Evolutionary conservation across 2,888 invertebrate species (phyloP).

Genomic region (Drosophila putrida): DNA sequence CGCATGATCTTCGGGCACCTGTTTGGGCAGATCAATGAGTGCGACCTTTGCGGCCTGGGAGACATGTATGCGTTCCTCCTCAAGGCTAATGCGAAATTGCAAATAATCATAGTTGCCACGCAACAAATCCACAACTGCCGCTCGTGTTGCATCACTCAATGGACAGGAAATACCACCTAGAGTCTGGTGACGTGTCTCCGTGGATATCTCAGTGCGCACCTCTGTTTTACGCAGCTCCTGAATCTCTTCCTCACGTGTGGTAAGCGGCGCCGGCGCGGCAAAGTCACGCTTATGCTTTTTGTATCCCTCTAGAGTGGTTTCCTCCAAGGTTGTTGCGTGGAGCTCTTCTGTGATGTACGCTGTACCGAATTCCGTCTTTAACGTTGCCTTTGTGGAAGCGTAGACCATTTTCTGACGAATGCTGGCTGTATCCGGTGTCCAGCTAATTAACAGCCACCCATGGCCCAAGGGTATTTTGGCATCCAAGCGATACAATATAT

Average conservation of each 20-base stretch:
- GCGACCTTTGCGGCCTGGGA: constrained; percentile 89
- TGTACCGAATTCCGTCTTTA: constrained; percentile 98
- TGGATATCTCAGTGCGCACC: constrained; percentile 90
- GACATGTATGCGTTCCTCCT: constrained; percentile 94
- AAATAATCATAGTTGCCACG: constrained; percentile 93
- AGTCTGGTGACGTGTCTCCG: constrained; percentile 95
- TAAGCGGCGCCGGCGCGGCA: constrained; percentile 95
- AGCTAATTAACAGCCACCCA: constrained; percentile 97
- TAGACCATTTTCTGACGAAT: constrained; percentile 97
- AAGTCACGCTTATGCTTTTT: constrained; percentile 91
- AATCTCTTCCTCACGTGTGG: constrained; percentile 94
- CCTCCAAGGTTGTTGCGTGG: constrained; percentile 94
- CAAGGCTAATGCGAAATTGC: constrained; percentile 86
- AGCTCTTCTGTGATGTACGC: constrained; percentile 97
- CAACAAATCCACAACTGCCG: constrained; percentile 91
- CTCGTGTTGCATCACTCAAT: constrained; percentile 91
- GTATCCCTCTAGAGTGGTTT: constrained; percentile 93
- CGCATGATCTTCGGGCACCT: constrained; percentile 91
- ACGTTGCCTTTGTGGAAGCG: constrained; percentile 98
- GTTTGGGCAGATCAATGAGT: constrained; percentile 89
- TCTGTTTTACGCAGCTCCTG: constrained; percentile 91
- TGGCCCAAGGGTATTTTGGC: constrained; percentile 92
- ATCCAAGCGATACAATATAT: constrained; percentile 94
- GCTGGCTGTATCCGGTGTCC: constrained; percentile 96
- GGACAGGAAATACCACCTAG: constrained; percentile 96